Evolutionary conservation across 2,888 invertebrate species (phyloP).

Genomic region (Mycalesis mineus): DNA sequence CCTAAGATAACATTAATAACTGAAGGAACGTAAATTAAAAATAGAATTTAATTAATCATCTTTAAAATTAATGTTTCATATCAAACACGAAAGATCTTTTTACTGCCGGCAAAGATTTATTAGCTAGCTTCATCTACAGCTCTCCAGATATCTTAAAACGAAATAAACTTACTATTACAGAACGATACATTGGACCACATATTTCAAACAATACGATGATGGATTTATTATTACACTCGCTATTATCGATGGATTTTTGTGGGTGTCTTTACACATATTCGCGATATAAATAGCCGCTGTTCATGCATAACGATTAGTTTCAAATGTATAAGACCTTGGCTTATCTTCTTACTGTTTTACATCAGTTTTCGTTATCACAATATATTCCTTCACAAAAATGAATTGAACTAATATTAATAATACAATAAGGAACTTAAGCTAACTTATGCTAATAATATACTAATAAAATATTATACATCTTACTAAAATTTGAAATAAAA

Average conservation of each 20-base stretch:
- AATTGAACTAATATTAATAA: too few species aligned
- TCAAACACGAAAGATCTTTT: background rate
- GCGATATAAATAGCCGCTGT: background rate
- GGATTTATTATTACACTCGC: background rate
- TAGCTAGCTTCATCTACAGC: background rate
- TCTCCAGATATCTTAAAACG: background rate
- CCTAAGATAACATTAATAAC: background rate
- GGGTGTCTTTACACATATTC: background rate
- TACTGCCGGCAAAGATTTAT: background rate
- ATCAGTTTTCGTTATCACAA: too few species aligned
- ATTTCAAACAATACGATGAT: conserved; percentile 1
- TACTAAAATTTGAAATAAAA: too few species aligned
- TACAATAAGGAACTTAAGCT: too few species aligned
- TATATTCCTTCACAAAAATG: too few species aligned
- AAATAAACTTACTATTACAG: conserved; percentile 5
- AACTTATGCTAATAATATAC: too few species aligned
- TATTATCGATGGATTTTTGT: background rate
- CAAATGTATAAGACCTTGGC: too few species aligned
- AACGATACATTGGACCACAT: background rate
- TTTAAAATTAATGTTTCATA: background rate
- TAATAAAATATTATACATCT: too few species aligned
- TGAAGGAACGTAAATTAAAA: background rate
- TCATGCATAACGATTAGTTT: too few species aligned
- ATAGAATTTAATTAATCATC: background rate
- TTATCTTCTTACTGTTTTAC: too few species aligned